Conservation (phyloP, 2,888 invertebrate species). For the Rhagonycha fulva region DNA sequence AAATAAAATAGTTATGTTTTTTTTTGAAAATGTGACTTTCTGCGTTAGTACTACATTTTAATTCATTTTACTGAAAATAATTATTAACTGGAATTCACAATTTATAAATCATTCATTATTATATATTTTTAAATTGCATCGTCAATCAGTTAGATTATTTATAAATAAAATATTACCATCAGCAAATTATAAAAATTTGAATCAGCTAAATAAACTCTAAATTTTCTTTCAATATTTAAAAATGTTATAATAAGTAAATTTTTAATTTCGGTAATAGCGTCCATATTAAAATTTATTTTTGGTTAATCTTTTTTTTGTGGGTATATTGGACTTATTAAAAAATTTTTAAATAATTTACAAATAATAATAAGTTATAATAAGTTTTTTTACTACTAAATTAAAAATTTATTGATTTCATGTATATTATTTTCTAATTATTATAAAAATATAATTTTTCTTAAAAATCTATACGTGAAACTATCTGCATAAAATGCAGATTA, state of each 20-base stretch:
- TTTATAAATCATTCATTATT: neutral
- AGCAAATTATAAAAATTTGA: neutral
- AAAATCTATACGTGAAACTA: too few relatives aligned
- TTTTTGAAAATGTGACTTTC: neutral
- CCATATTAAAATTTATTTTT: too few relatives aligned
- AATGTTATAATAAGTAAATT: neutral
- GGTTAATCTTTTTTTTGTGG: too few relatives aligned
- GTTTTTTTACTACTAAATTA: too few relatives aligned
- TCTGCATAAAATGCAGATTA: too few relatives aligned
- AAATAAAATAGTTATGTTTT: neutral
- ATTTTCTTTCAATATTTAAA: neutral
- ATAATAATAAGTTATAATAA: too few relatives aligned
- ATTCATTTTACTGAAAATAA: neutral
- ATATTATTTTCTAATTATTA: too few relatives aligned
- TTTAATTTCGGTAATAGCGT: too few relatives aligned
- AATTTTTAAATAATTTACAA: too few relatives aligned
- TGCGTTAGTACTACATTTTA: neutral
- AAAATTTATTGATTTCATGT: too few relatives aligned
- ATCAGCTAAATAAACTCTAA: neutral
- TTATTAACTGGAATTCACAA: neutral
- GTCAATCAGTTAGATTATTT: neutral
- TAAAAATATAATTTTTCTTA: too few relatives aligned
- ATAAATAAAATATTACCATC: neutral
- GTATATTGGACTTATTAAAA: too few relatives aligned
- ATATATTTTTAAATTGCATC: neutral